Evolutionary conservation across 1,140 invertebrate genomes (phyloP).

Genomic region (Venturia canescens): DNA sequence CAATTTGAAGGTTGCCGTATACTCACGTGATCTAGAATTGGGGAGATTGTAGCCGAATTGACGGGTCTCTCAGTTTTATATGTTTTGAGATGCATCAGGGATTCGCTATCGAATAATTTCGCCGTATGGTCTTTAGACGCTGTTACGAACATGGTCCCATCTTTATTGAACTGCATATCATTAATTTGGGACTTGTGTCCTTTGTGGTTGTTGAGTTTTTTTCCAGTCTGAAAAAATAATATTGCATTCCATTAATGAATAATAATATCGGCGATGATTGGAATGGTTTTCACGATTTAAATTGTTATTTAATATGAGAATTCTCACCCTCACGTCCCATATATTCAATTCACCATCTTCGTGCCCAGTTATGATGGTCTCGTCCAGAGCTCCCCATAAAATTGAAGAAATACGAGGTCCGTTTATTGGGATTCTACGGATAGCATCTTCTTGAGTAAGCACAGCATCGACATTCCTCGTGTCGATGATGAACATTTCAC

Average conservation of each 20-base stretch:
- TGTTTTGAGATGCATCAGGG: slow-evolving; percentile 91
- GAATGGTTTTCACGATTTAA: background rate
- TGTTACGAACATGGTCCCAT: slow-evolving; percentile 97
- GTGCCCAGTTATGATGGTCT: slow-evolving; percentile 95
- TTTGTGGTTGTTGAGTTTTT: slow-evolving; percentile 85
- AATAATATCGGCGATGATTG: background rate
- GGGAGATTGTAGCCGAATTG: slow-evolving; percentile 97
- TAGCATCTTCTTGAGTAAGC: slow-evolving; percentile 78
- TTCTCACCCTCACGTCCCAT: slow-evolving; percentile 91
- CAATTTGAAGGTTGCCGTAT: background rate
- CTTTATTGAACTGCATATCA: slow-evolving; percentile 96
- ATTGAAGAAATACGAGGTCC: slow-evolving; percentile 93
- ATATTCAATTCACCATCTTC: slow-evolving; percentile 94
- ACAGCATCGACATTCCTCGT: slow-evolving; percentile 83
- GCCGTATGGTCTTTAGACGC: slow-evolving; percentile 96
- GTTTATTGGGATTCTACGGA: slow-evolving; percentile 80
- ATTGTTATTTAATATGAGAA: slow-evolving; percentile 19
- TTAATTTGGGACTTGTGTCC: slow-evolving; percentile 94
- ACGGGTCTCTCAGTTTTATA: slow-evolving; percentile 98
- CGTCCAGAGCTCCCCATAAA: slow-evolving; percentile 94
- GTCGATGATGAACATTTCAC: slow-evolving; percentile 93
- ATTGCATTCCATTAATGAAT: background rate
- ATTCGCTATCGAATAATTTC: slow-evolving; percentile 94
- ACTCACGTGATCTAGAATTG: slow-evolving; percentile 93
- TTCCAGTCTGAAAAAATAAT: slow-evolving; percentile 82